Evolutionary conservation across 2,113 vertebrate species (phyloP).

Genomic region (Prunella himalayana): DNA sequence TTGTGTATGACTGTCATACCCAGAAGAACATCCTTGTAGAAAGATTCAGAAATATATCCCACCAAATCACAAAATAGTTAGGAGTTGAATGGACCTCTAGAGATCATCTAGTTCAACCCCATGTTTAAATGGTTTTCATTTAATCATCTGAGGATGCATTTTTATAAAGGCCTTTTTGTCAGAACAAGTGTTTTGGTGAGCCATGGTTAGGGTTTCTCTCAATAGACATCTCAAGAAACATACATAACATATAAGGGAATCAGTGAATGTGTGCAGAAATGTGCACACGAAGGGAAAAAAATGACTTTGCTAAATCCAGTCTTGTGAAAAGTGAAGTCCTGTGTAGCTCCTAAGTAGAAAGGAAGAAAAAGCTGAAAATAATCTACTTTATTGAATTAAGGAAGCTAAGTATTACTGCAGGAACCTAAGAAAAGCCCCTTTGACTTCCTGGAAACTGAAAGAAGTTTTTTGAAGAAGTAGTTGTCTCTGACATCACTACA

Average conservation of each 20-base stretch:
- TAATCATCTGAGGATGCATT: background rate
- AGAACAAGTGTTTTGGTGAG: background rate
- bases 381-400: conserved; percentile 53
- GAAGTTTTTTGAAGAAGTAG: conserved; percentile 74
- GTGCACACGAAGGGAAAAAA: background rate
- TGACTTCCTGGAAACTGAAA: conserved; percentile 81
- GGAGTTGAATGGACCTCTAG: background rate
- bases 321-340: background rate
- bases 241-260: background rate
- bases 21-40: background rate
- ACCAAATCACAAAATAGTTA: background rate
- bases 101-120: background rate
- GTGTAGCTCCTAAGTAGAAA: background rate
- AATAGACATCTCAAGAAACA: background rate
- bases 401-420: conserved; percentile 60
- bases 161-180: background rate
- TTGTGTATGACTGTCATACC: background rate
- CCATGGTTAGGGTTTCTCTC: background rate
- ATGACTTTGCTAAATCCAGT: background rate
- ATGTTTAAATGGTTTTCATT: background rate
- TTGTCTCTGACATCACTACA: conserved; percentile 81
- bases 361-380: background rate
- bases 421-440: conserved; percentile 57
- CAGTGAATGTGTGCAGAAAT: background rate
- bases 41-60: background rate